A percentile compares a stretch with the other conserved stretches of the same genome.
These are phyloP conservation scores for Cyclopterus lumpus DNA, from an alignment of 2,797 vertebrate species.

Conservation along the genomic window DNA sequence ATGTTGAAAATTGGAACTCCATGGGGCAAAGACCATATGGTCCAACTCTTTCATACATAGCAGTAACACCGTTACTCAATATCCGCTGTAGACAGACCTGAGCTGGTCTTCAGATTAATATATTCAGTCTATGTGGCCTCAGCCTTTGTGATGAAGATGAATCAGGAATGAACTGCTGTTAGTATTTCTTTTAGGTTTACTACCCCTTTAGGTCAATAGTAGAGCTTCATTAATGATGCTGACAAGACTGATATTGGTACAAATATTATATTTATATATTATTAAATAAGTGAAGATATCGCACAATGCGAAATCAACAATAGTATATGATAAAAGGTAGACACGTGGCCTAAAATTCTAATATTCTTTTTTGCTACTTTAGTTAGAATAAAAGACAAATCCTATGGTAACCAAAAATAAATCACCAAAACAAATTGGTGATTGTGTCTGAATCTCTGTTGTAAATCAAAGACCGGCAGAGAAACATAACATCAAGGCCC, in stretches of 20 bases:
- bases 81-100: background rate
- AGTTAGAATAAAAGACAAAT: background rate
- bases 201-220: slow-evolving; percentile 11
- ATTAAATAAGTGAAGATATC: background rate
- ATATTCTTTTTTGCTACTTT: background rate
- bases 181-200: slow-evolving; percentile 27
- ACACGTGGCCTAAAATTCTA: background rate
- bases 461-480: slow-evolving; percentile 31
- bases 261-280: too few relatives aligned
- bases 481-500: slow-evolving; percentile 27
- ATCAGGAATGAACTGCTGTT: slow-evolving; percentile 18
- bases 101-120: background rate
- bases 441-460: background rate
- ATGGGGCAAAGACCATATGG: background rate
- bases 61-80: background rate
- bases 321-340: background rate
- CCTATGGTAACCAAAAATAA: background rate
- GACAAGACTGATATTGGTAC: background rate
- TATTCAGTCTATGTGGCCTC: slow-evolving; percentile 3
- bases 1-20: slow-evolving; percentile 26
- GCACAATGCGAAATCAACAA: background rate
- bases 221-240: slow-evolving; percentile 18
- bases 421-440: background rate
- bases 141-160: slow-evolving; percentile 23
- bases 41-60: background rate